Evolutionary conservation across 1,140 invertebrate genomes (phyloP), one percentile per base, ranked within the genome.

Genomic region (Drosophila melanogaster): DNA sequence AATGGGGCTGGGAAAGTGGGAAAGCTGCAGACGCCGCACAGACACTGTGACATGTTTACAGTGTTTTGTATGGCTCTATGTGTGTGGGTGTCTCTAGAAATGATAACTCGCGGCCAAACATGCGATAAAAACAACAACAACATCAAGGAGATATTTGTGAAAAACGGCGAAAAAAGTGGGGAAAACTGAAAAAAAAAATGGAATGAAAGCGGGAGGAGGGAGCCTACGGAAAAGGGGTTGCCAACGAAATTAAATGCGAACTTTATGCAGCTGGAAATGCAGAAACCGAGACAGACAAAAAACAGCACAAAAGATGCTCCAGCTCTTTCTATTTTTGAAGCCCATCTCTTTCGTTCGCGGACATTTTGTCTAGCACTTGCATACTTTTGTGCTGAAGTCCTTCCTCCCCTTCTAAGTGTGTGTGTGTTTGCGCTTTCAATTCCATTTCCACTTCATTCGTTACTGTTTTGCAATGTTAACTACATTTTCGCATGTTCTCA

Each of bases 391-490:
- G 70, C 61, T 58, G 62, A 70, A 62, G 72, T 58, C 56, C 57
- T 70, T 47, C 17, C 17, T 40, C 58, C 35, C 37, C 33, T 33
- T 15, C 40, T 14, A 47, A 15, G 15, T 53, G 43, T 62, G 41
- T 70, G 53, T 55, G 43, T 69, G 70, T 70, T 70, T 37, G 64
- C 40, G 60, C 60, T 79, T 66, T 79, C 65, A 54, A 54, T 79
- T 79, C 65, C 65, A 83, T 77, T 87, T 87, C 79, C 79, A 87
- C 84, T 83, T 89, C 70, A 89, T 89, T 87, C 83, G 83, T 73
- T 71, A 83, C 84, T 89, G 71, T 83, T 86, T 86, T 86, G 81
- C 81, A 87, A 86, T 87, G 81, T 86, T 86, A 86, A 86, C 78
- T 83, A 86, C 79, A 81, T 87, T 81, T 81, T 81, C 65, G 64